Evolutionary conservation across 1,140 invertebrate genomes (phyloP), one percentile per base, ranked within the genome.

Genomic region (Amyelois transitella): DNA sequence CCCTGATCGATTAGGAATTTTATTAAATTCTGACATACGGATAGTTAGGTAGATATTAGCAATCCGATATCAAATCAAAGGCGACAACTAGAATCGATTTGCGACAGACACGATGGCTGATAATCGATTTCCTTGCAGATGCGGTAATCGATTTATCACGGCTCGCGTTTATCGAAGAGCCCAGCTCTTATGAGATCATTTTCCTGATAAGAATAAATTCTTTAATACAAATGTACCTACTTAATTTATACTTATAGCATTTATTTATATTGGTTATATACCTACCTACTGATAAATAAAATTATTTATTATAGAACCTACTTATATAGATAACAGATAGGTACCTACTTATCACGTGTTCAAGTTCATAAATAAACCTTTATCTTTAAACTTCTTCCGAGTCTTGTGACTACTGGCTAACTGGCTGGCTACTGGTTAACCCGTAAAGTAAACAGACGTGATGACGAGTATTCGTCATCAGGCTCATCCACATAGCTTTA

Each of bases 61-160:
- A 38, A 38, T 38, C 32, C 45, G 18, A 48, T 48, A 48, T 48
- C 18, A 21, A 21, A 14, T 67, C 74, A 69, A 86, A 86, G 77
- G 76, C 76, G 83, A 77, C 76, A 82, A 84, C 64, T 65, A 63
- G 64, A 83, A 86, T 86, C 75, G 77, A 86, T 86, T 86, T 66
- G 69, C 60, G 66, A 73, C 72, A 84, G 77, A 83, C 76, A 77
- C 73, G 76, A 67, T 53, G 54, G 32, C 43, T 55, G 60, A 69
- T 75, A 78, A 81, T 81, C 69, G 72, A 78, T 78, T 81, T 67
- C 51, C 66, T 68, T 76, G 69, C 69, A 58, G 64, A 74, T 69
- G 70, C 49, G 52, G 52, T 77, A 82, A 84, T 86, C 68, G 72
- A 78, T 86, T 86, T 6, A 38, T 73, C 57, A 70, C 70, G 62